Evolutionary conservation across 2,797 vertebrate species (phyloP), one percentile per base, ranked within the genome.

Genomic region (Sebastes elongatus): DNA sequence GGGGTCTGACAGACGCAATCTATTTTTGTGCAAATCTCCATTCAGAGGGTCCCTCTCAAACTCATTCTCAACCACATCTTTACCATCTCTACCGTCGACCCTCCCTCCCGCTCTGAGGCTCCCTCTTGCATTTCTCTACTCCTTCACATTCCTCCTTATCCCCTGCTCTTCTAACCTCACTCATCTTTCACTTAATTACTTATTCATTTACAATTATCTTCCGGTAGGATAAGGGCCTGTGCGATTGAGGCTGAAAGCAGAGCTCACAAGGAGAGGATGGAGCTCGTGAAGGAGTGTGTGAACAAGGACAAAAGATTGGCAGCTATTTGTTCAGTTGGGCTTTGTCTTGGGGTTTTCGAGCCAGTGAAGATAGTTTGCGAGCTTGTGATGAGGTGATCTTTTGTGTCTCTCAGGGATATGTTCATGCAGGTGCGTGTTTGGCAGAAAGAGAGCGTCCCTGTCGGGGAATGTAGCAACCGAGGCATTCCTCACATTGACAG

Each of bases 1-100:
- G 84, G 87, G 89, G 90, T 88, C 88, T 85, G 59, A 87, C 74
- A 80, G 85, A 80, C 82, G 68, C 67, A 56, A 42, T 82, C 89
- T 90, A 91, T 93, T 94, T 94, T 92, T 18, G 88, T 93, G 92
- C 87, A 89, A 94, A 94, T 93, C 80, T 84, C 82, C 87, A 90
- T 94, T 95, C 88, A 94, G 80, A 84, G 81, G 71, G 64, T 88
- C 76, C 64, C 85, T 83, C 88, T 87, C 83, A 64, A 82, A 59
- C 76, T 82, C 83, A 66, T 82, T 92, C 87, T 86, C 75, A 67
- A 80, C 52, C 86, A 80, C 86, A 79, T 93, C 88, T 89, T 87
- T 80, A 78, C 49, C 73, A 68, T 76, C 74, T 63, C 38, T 57
- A 38, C 52, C 32, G 62, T 74, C 42, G 3, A 38, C 72, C 82